Percentiles rank a stretch among this genome's conserved stretches.
These are phyloP conservation scores for Drosophila recens DNA, from an alignment of 2,888 invertebrate species.

Conservation along the genomic window DNA sequence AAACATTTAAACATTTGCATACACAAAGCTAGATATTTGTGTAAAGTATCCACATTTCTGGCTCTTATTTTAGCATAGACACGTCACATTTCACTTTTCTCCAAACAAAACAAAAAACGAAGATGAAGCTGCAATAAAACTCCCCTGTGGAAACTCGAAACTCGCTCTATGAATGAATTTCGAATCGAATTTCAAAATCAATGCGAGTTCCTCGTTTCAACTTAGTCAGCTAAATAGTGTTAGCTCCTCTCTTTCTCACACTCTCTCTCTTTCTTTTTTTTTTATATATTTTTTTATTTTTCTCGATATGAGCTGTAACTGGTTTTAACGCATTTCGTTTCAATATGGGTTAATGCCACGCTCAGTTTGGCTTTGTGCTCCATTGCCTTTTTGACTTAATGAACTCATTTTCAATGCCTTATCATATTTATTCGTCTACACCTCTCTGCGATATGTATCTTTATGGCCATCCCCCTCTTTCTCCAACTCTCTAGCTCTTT, in stretches of 20 bases:
- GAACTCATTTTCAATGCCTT: constrained; percentile 67
- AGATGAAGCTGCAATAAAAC: constrained; percentile 6
- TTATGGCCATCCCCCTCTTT: constrained; percentile 26
- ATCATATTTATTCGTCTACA: constrained; percentile 59
- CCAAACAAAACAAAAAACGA: constrained; percentile 24
- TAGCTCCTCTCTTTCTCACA: neutral
- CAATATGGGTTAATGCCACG: constrained; percentile 67
- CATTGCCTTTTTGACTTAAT: constrained; percentile 60
- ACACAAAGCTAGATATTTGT: constrained; percentile 61
- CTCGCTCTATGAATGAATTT: constrained; percentile 51
- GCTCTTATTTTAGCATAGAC: constrained; percentile 64
- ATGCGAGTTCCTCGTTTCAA: constrained; percentile 9
- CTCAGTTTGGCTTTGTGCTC: constrained; percentile 45
- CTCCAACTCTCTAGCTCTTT: constrained; percentile 8
- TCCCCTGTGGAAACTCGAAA: constrained; percentile 33
- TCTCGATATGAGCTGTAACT: constrained; percentile 44
- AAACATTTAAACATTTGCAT: constrained; percentile 75
- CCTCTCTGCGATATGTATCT: constrained; percentile 41
- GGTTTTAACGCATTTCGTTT: constrained; percentile 48
- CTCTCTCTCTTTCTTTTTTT: neutral
- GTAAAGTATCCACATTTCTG: constrained; percentile 29
- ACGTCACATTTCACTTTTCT: constrained; percentile 76
- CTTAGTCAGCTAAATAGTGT: neutral
- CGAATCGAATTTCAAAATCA: constrained; percentile 40
- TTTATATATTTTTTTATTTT: neutral